Percentiles rank a stretch among this genome's conserved stretches.
These are phyloP conservation scores for Atethmia centrago DNA, from an alignment of 2,888 invertebrate species.

Conservation along the genomic window DNA sequence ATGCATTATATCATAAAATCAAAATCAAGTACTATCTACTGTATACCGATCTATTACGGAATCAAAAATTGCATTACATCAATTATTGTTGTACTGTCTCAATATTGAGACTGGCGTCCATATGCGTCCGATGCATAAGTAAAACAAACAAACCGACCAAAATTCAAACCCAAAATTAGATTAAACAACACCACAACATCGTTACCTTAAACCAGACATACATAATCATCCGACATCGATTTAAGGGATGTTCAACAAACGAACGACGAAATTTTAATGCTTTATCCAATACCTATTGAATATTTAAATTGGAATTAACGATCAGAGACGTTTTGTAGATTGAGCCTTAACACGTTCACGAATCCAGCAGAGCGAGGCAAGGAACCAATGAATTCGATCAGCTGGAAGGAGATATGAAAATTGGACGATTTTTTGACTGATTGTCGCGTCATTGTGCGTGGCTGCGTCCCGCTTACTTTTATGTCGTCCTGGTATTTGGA, in stretches of 20 bases:
- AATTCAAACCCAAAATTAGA: constrained; percentile 5
- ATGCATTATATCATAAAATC: background rate
- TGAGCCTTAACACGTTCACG: constrained; percentile 59
- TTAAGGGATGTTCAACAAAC: constrained; percentile 70
- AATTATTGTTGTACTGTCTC: background rate
- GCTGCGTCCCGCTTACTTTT: constrained; percentile 18
- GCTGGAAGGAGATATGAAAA: constrained; percentile 45
- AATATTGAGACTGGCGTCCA: background rate
- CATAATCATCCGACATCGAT: constrained; percentile 69
- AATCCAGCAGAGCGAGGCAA: constrained; percentile 46
- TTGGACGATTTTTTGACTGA: constrained; percentile 50
- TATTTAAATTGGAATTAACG: constrained; percentile 84
- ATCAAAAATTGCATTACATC: background rate
- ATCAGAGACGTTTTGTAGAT: constrained; percentile 66
- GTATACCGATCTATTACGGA: background rate
- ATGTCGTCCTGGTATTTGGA: constrained; percentile 35
- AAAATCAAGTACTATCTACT: background rate
- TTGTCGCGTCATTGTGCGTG: constrained; percentile 31
- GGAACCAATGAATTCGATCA: constrained; percentile 55
- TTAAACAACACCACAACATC: constrained; percentile 18
- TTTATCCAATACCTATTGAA: constrained; percentile 82
- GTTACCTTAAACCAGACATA: constrained; percentile 25
- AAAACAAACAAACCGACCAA: constrained; percentile 19
- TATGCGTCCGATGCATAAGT: background rate
- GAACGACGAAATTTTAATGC: constrained; percentile 66